Percentiles rank a stretch among this genome's conserved stretches.
Conservation (phyloP, 2,113 vertebrate species). For the Psilopogon haemacephalus region DNA sequence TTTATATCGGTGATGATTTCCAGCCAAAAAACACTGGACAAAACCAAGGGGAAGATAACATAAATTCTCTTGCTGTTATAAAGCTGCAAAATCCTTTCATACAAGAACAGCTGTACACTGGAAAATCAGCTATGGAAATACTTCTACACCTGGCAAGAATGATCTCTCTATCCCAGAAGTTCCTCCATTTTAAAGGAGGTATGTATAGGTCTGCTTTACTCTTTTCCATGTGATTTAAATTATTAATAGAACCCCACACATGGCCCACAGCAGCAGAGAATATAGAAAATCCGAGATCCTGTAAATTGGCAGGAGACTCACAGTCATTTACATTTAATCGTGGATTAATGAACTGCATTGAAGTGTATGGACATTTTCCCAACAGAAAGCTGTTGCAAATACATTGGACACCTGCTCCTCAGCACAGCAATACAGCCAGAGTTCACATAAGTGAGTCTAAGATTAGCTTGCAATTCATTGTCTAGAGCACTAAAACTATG, state of each 20-base stretch:
- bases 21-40: not conserved
- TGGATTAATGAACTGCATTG: not conserved
- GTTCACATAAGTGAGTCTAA: not conserved
- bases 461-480: not conserved
- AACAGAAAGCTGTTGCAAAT: not conserved
- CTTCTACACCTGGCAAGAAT: not conserved
- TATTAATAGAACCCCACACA: not conserved
- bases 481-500: not conserved
- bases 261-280: not conserved
- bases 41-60: not conserved
- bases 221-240: not conserved
- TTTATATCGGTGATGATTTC: not conserved
- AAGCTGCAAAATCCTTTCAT: not conserved
- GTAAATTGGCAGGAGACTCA: not conserved
- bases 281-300: not conserved
- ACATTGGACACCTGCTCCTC: not conserved
- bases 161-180: not conserved
- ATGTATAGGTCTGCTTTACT: not conserved
- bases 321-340: not conserved
- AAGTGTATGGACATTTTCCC: not conserved
- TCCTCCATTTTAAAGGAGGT: not conserved
- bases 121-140: not conserved
- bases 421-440: fast-evolving
- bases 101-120: not conserved
- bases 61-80: not conserved